Percentiles rank a stretch among this genome's conserved stretches.
These are phyloP conservation scores for Parotocinclus haroldoi DNA, from an alignment of 2,797 vertebrate genomes.

Conservation along the genomic window DNA sequence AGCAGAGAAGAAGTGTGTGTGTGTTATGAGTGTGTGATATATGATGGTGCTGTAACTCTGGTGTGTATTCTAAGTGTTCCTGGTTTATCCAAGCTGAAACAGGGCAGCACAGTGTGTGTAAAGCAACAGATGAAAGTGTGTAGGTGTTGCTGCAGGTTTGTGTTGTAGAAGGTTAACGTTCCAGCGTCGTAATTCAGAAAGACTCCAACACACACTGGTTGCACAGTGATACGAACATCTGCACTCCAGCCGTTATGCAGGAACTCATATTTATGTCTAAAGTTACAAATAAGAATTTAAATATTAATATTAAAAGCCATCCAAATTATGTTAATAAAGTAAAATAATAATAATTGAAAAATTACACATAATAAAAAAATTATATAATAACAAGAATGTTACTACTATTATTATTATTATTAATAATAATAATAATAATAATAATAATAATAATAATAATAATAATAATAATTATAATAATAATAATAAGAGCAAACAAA, in stretches of 20 bases:
- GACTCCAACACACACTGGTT: conserved; percentile 79
- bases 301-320: background rate
- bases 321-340: too few species aligned
- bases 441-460: too few species aligned
- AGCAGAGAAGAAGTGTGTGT: background rate
- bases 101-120: conserved; percentile 79
- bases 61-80: conserved; percentile 78
- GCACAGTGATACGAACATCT: conserved; percentile 84
- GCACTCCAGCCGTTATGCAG: conserved; percentile 82
- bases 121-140: conserved; percentile 78
- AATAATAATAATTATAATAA: too few species aligned
- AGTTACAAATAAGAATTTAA: background rate
- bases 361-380: background rate
- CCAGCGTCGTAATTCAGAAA: conserved; percentile 80
- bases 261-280: conserved; percentile 88
- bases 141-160: conserved; percentile 81
- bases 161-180: conserved; percentile 85
- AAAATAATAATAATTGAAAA: too few species aligned
- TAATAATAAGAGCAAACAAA: too few species aligned
- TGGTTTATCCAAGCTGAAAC: conserved; percentile 85
- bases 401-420: too few species aligned
- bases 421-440: too few species aligned
- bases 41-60: conserved; percentile 67
- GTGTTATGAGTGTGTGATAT: conserved; percentile 35
- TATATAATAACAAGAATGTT: too few species aligned